Conservation (phyloP, 2,888 invertebrate species). For the Drosophila cyrtoloma region DNA sequence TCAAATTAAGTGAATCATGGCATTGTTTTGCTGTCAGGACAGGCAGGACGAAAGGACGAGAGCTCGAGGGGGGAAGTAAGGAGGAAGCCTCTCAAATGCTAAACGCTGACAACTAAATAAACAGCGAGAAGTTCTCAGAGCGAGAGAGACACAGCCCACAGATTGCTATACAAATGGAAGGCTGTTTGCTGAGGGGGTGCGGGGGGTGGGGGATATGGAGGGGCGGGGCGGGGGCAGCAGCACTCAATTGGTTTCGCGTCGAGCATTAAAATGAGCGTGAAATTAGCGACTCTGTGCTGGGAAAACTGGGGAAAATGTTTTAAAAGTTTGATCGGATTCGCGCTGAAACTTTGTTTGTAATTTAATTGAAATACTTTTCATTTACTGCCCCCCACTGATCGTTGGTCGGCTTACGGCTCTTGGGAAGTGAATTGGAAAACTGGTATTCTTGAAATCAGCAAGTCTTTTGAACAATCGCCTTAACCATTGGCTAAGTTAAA, state of each 20-base stretch:
- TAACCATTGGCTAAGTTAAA: neutral
- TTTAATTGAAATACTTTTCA: slow-evolving; percentile 5
- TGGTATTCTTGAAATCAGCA: neutral
- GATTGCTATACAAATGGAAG: slow-evolving; percentile 53
- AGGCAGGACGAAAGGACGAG: slow-evolving; percentile 34
- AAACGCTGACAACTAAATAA: slow-evolving; percentile 83
- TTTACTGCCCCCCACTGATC: neutral
- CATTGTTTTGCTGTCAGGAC: slow-evolving; percentile 66
- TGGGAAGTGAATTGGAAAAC: neutral
- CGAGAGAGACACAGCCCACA: slow-evolving; percentile 10
- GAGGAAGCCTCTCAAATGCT: slow-evolving; percentile 79
- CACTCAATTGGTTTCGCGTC: slow-evolving; percentile 83
- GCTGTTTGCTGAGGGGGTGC: neutral
- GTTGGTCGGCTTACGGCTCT: neutral
- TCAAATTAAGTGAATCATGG: slow-evolving; percentile 82
- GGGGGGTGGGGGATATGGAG: neutral
- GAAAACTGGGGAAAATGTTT: slow-evolving; percentile 4
- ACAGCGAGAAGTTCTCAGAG: slow-evolving; percentile 79
- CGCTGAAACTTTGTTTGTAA: slow-evolving; percentile 7
- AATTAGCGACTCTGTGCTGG: slow-evolving; percentile 43
- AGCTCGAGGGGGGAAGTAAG: neutral
- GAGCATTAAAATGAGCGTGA: slow-evolving; percentile 72
- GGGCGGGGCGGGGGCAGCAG: neutral
- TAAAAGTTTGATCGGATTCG: slow-evolving; percentile 32
- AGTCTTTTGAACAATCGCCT: neutral